These are phyloP conservation scores for Napeogenes sylphis DNA, from an alignment of 2,888 invertebrate genomes.

Conservation along the genomic window DNA sequence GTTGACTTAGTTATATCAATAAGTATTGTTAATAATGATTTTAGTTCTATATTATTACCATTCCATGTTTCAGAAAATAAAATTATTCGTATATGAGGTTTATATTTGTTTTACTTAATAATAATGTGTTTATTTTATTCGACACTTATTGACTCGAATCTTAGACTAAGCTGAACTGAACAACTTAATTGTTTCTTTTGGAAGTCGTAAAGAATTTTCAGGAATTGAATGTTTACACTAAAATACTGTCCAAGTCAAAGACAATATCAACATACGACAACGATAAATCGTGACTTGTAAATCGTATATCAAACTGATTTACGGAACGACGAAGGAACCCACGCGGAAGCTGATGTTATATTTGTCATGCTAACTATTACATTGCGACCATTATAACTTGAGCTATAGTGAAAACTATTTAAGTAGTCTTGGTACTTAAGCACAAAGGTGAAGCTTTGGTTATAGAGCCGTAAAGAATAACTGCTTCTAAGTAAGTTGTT, in stretches of 20 bases:
- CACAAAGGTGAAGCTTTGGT: conserved; percentile 11
- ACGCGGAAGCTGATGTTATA: conserved; percentile 14
- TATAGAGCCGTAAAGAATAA: conserved; percentile 24
- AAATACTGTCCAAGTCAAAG: neutral
- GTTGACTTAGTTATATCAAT: no score
- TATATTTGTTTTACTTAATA: no score
- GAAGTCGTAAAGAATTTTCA: no score
- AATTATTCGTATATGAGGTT: no score
- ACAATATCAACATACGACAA: neutral
- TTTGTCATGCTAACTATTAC: conserved; percentile 6
- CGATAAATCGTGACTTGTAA: conserved; percentile 24
- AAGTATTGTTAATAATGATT: no score
- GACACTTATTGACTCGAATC: no score
- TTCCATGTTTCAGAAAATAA: no score
- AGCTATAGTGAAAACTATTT: conserved; percentile 9
- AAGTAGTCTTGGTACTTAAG: neutral
- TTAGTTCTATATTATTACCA: no score
- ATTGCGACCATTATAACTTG: conserved; percentile 12
- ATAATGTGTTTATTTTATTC: no score
- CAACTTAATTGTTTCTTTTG: no score
- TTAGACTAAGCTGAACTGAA: no score
- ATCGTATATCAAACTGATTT: conserved; percentile 12
- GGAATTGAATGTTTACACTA: no score
- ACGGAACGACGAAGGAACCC: conserved; percentile 12
- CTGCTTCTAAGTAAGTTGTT: conserved; percentile 17